Conservation (phyloP, 2,113 vertebrate species). For the Peromyscus maniculatus region DNA sequence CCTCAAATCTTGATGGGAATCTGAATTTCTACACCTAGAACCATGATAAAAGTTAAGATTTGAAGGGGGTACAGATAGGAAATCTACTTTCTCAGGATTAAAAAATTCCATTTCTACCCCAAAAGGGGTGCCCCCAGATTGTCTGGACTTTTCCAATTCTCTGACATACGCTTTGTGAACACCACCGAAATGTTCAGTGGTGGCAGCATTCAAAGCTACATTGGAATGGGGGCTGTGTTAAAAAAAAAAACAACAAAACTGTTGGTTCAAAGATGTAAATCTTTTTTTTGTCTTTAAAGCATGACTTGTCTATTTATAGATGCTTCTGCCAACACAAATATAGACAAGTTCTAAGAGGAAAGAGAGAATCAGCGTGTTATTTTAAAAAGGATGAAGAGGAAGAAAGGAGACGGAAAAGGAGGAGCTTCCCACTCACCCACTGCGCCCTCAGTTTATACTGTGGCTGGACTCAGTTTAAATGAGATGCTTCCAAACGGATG, state of each 20-base stretch:
- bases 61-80: background rate
- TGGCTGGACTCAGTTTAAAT: conserved; percentile 79
- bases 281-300: conserved; percentile 64
- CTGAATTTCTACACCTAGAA: conserved; percentile 40
- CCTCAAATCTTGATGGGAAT: background rate
- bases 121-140: conserved; percentile 11
- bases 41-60: conserved; percentile 15
- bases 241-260: background rate
- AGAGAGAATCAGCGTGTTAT: conserved; percentile 15
- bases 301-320: conserved; percentile 69
- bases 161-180: conserved; percentile 47
- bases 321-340: conserved; percentile 75
- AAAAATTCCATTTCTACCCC: conserved; percentile 31
- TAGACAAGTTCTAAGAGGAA: conserved; percentile 67
- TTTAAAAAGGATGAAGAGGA: conserved; percentile 55
- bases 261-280: conserved; percentile 75
- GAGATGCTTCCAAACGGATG: conserved; percentile 78
- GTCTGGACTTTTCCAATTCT: background rate
- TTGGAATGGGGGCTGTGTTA: conserved; percentile 70
- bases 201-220: background rate
- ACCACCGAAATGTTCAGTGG: conserved; percentile 61
- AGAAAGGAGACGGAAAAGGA: background rate
- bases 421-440: conserved; percentile 70
- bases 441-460: conserved; percentile 77
- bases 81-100: background rate